Base-by-base conservation (phyloP, 2,888 invertebrate species). In the Dolomedes plantarius region DNA sequence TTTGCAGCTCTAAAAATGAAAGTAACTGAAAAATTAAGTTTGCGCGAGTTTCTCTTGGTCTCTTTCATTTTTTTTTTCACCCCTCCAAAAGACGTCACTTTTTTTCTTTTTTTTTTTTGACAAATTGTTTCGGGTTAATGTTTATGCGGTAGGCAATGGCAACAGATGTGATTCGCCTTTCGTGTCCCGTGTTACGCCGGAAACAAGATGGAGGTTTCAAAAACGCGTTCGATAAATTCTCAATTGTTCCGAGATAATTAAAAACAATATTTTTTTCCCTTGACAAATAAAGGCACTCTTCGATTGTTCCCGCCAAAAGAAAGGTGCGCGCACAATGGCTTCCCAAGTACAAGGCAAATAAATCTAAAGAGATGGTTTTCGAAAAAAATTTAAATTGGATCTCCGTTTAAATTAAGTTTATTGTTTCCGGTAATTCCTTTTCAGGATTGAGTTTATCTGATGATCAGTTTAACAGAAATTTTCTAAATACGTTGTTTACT, bases 11-110 rank as follows among this genome's bases (percentile, higher is more conserved):
- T 36, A 65, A 72, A 16, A 29, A 31, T 79, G 39, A 72, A 72
- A 62, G 72, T 79, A 79, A 79, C 72, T 64, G 72, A 72, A 41
- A 46, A 16, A 65, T 64, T 68, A 78, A 68, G 36, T 78, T 78
- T 71, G 31, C n/a, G 67, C n/a, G 67, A 73, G n/a, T 62, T 50
- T 62, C 5, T 28, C 27, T 62, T n/a, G n/a, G n/a, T n/a, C n/a
- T n/a, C n/a, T n/a, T n/a, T 36, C 41, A 28, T 75, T n/a, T n/a
- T n/a, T n/a, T n/a, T n/a, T 75, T 75, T 75, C 46, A n/a, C n/a
- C 29, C 39, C 11, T 9, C 13, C 11, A 11, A 36, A 36, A 36
- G 46, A 46, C 46, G 27, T 27, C 50, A 0, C 29, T 74, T 28
- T 67, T 65, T 67, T 31, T 41, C 28, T 1, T 31, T n/a, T n/a